These are phyloP conservation scores for Pomacea canaliculata DNA, from an alignment of 2,888 invertebrate species.

Conservation along the genomic window DNA sequence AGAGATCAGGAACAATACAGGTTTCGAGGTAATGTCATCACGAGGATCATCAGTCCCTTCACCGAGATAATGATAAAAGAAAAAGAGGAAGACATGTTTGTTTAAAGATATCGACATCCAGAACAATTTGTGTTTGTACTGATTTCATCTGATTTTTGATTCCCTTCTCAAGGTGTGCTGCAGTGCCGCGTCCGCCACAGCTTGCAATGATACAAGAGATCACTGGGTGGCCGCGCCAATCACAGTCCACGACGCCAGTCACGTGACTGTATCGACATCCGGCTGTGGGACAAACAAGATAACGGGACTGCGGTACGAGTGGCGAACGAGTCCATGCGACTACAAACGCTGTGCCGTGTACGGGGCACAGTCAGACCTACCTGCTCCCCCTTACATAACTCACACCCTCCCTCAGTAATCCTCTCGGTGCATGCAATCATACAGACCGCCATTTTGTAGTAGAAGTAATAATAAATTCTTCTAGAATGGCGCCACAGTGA, in stretches of 20 bases:
- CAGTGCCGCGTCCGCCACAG: neutral
- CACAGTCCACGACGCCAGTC: neutral
- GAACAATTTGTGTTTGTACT: neutral
- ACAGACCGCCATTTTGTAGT: no score
- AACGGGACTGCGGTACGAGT: slow-evolving; percentile 44
- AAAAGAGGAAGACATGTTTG: no score
- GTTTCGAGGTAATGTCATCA: slow-evolving; percentile 30
- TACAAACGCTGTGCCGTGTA: slow-evolving; percentile 42
- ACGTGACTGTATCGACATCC: neutral
- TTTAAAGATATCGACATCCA: no score
- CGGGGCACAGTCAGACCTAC: slow-evolving; percentile 37
- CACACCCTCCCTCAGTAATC: neutral
- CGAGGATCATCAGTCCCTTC: no score
- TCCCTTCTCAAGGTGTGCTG: neutral
- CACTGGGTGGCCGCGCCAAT: neutral
- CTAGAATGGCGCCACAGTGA: no score
- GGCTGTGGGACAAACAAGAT: neutral
- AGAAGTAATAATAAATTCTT: no score
- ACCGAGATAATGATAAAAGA: no score
- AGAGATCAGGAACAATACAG: slow-evolving; percentile 38
- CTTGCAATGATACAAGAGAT: neutral
- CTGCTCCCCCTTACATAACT: slow-evolving; percentile 37
- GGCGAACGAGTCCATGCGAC: slow-evolving; percentile 44
- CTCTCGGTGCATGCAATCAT: no score
- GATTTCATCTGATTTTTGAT: neutral